phyloP scores from a whole-genome alignment of 2,797 vertebrate genomes.

The Eremophila alpestris region DNA sequence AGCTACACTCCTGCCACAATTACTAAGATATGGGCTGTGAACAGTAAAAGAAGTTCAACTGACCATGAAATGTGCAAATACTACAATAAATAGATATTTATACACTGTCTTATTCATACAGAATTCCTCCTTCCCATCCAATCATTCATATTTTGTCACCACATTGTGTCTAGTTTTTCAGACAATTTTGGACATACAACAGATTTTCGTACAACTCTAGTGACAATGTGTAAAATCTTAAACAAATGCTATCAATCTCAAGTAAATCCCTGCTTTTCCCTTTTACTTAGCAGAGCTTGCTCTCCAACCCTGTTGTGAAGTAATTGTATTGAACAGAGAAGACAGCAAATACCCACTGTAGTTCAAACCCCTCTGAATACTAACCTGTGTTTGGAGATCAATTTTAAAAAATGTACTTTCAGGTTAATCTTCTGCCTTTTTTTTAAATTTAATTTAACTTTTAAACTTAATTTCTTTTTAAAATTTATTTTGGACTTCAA shows the following conservation, averaged over 20 bases:
- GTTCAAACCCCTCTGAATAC: conserved; percentile 7
- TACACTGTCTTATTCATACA: background rate
- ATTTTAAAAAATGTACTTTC: background rate
- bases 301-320: accelerated
- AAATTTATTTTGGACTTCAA: background rate
- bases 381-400: background rate
- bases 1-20: background rate
- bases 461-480: background rate
- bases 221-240: background rate
- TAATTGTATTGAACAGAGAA: background rate
- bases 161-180: background rate
- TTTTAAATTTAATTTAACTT: too few species aligned
- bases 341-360: background rate
- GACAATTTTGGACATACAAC: background rate
- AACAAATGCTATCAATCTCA: background rate
- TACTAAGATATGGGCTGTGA: background rate
- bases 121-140: background rate
- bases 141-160: background rate
- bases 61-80: background rate
- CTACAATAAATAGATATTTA: conserved; percentile 18
- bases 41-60: conserved; percentile 4
- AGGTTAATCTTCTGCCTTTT: background rate
- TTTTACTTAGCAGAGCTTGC: background rate
- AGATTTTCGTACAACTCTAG: background rate
- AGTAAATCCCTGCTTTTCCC: background rate